Conservation (phyloP, 2,113 vertebrate genomes). For the Clarias macrocephalus region DNA sequence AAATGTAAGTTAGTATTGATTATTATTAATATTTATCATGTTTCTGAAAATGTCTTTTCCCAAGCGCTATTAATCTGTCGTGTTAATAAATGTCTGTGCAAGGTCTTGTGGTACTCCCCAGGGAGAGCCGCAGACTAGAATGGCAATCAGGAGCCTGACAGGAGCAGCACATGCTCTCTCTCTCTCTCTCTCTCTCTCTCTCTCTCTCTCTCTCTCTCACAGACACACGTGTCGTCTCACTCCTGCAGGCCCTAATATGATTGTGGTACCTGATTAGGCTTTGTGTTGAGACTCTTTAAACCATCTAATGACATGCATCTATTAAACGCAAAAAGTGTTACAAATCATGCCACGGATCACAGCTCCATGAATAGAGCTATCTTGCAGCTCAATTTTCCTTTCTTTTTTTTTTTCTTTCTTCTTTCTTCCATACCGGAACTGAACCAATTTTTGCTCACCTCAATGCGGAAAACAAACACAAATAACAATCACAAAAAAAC, state of each 20-base stretch:
- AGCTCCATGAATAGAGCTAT: conserved; percentile 26
- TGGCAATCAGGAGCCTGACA: conserved; percentile 75
- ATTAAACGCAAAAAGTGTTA: conserved; percentile 44
- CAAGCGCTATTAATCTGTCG: conserved; percentile 85
- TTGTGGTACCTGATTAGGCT: conserved; percentile 52
- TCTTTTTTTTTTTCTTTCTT: neutral
- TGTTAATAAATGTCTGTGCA: conserved; percentile 82
- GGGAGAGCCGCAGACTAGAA: conserved; percentile 73
- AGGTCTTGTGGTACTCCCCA: conserved; percentile 63
- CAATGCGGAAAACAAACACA: neutral
- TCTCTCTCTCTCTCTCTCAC: conserved; percentile 50
- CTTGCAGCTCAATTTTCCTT: neutral
- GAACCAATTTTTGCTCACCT: neutral
- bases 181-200: conserved; percentile 46
- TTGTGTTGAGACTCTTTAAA: conserved; percentile 46
- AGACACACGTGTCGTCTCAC: conserved; percentile 40
- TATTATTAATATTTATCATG: conserved; percentile 94
- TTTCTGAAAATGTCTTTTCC: conserved; percentile 80
- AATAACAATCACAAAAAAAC: neutral
- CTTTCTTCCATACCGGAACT: neutral
- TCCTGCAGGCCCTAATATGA: conserved; percentile 46
- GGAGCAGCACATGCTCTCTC: conserved; percentile 59
- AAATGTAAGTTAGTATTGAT: conserved; percentile 85
- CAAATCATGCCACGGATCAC: conserved; percentile 23
- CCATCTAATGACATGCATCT: conserved; percentile 48